Conservation (phyloP, 2,888 invertebrate genomes). For the Lochmaea crataegi region DNA sequence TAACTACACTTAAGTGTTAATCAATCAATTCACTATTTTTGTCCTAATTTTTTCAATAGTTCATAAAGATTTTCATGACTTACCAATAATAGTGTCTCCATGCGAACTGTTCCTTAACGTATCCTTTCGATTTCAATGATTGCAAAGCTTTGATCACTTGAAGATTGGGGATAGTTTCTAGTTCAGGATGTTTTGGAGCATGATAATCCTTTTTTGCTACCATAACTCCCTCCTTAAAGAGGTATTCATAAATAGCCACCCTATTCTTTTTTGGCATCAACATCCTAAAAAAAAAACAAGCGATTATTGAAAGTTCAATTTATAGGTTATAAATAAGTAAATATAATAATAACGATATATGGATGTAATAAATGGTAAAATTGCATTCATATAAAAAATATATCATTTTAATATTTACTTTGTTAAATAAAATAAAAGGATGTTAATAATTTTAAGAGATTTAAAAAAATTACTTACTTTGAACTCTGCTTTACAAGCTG, state of each 20-base stretch:
- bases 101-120: conserved; percentile 99
- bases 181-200: conserved; percentile 96
- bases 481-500: conserved; percentile 40
- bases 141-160: conserved; percentile 99
- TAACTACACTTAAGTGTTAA: too few species aligned
- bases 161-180: conserved; percentile 94
- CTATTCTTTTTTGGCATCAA: conserved; percentile 99
- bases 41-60: neutral
- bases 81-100: conserved; percentile 99
- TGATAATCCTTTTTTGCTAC: conserved; percentile 99
- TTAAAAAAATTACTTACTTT: conserved; percentile 41
- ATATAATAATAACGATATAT: neutral
- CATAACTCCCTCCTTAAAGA: conserved; percentile 99
- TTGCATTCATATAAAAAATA: neutral
- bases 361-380: neutral
- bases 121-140: conserved; percentile 95
- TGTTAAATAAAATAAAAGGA: conserved; percentile 28
- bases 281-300: conserved; percentile 78
- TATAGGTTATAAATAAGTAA: conserved; percentile 14
- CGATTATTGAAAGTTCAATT: conserved; percentile 5
- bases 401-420: conserved; percentile 6
- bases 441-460: conserved; percentile 40
- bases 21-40: too few species aligned
- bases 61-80: conserved; percentile 49
- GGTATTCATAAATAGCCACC: conserved; percentile 95